Evolutionary conservation across 2,888 invertebrate species (phyloP).

Genomic region (Ditylenchus weischeri): DNA sequence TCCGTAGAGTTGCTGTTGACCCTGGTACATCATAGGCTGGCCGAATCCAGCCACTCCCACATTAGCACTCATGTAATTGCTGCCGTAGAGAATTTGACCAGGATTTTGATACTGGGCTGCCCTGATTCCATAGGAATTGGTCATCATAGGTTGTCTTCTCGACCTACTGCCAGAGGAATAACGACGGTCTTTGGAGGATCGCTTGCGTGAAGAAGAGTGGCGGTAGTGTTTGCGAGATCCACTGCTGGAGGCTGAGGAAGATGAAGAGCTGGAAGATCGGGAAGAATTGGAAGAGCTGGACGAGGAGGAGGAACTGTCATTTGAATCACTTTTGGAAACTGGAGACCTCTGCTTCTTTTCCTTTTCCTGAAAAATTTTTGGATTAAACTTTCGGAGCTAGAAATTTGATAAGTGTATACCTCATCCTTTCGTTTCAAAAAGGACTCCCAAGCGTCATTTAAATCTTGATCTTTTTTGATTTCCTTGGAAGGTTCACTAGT

Average conservation of each 20-base stretch:
- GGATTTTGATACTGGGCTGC: no score
- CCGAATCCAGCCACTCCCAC: no score
- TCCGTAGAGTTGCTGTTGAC: no score
- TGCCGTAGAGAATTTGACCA: no score
- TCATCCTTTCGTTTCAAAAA: slow-evolving; percentile 28
- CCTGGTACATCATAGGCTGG: no score
- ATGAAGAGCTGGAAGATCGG: neutral
- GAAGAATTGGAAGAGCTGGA: slow-evolving; percentile 2
- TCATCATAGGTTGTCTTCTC: no score
- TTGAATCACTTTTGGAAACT: neutral
- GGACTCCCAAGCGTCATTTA: slow-evolving; percentile 24
- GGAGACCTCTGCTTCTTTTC: slow-evolving; percentile 8
- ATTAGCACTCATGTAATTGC: no score
- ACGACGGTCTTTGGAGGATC: neutral
- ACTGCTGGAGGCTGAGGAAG: neutral
- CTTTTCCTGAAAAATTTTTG: neutral
- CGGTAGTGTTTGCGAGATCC: neutral
- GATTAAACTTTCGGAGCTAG: neutral
- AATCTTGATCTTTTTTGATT: neutral
- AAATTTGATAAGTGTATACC: slow-evolving; percentile 7
- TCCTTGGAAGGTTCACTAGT: slow-evolving; percentile 17
- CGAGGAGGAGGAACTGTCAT: slow-evolving; percentile 9
- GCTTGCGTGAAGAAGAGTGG: neutral
- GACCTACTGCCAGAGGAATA: neutral
- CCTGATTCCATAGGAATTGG: no score